These are phyloP conservation scores for Casuarius casuarius DNA, from an alignment of 2,113 vertebrate species.

Conservation along the genomic window DNA sequence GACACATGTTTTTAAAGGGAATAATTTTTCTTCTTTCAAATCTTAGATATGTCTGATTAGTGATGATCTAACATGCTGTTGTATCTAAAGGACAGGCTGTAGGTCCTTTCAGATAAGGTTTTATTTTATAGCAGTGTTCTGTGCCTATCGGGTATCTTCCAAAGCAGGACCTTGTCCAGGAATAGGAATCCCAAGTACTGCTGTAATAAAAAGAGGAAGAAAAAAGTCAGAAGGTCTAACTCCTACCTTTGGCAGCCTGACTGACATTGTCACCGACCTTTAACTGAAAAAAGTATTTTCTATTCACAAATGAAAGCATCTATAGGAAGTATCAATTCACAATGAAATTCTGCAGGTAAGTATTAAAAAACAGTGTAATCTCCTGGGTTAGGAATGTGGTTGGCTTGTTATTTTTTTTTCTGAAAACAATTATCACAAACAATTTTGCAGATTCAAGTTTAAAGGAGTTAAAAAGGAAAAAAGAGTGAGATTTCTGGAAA, in stretches of 20 bases:
- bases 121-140: not conserved
- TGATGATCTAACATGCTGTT: not conserved
- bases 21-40: not conserved
- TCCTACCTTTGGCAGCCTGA: not conserved
- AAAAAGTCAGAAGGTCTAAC: not conserved
- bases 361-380: not conserved
- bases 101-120: not conserved
- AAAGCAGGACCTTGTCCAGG: not conserved
- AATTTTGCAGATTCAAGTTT: not conserved
- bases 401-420: not conserved
- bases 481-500: not conserved
- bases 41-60: not conserved
- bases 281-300: not conserved
- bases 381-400: too few relatives aligned
- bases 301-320: not conserved
- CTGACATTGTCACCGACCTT: not conserved
- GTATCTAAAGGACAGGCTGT: not conserved
- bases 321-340: not conserved
- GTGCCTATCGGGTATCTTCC: not conserved
- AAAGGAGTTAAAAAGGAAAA: not conserved
- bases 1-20: not conserved
- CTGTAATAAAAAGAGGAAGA: not conserved
- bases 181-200: not conserved
- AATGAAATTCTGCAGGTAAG: not conserved
- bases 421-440: not conserved